Conservation (phyloP, 2,797 vertebrate species). For the Amazona finschi region DNA sequence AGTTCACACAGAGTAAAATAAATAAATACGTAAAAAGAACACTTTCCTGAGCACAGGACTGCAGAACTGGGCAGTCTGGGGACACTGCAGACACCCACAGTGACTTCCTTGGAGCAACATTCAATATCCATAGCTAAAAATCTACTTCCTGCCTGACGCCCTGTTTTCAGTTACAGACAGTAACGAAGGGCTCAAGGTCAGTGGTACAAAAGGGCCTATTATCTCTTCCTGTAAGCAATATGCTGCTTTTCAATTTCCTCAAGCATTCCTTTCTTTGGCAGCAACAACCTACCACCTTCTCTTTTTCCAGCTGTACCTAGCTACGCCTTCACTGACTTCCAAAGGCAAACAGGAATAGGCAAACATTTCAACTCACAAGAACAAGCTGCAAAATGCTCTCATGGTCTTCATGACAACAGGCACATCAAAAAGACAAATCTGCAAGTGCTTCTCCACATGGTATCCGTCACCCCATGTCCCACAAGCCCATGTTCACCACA, state of each 20-base stretch:
- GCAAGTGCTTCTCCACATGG: neutral
- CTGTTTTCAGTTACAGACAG: neutral
- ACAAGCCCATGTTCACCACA: rapidly evolving
- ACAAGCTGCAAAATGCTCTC: neutral
- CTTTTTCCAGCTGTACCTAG: neutral
- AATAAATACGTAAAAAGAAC: neutral
- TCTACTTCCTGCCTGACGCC: neutral
- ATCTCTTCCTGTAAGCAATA: neutral
- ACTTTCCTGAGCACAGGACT: neutral
- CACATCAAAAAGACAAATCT: neutral
- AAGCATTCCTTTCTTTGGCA: neutral
- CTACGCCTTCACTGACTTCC: neutral
- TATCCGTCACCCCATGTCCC: neutral
- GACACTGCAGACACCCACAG: neutral
- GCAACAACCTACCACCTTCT: neutral
- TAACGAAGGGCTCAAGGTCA: neutral
- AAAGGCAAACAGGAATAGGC: neutral
- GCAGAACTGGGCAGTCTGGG: neutral
- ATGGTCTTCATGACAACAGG: neutral
- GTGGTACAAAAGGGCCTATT: neutral
- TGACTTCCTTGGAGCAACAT: neutral
- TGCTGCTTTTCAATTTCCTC: neutral
- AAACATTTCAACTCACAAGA: neutral
- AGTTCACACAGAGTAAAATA: neutral
- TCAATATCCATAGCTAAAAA: neutral